phyloP scores from a whole-genome alignment of 2,888 invertebrate species.

The Pristionchus fissidentatus region DNA sequence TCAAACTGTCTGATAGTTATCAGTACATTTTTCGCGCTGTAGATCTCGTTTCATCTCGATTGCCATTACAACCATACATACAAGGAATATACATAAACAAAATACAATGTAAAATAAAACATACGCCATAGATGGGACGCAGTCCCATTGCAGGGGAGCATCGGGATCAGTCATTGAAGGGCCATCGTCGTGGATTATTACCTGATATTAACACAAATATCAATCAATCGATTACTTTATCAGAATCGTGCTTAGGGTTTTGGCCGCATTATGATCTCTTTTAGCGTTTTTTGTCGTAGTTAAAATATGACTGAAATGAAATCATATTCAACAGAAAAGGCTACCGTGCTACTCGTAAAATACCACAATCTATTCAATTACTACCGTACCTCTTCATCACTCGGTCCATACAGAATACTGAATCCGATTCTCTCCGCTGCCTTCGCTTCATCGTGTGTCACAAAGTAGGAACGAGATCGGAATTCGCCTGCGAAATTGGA shows the following conservation, averaged over 20 bases:
- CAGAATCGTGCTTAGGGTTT: no score
- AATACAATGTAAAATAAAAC: neutral
- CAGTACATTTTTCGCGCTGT: no score
- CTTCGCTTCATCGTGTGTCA: neutral
- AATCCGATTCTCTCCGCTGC: slow-evolving; percentile 24
- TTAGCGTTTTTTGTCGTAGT: no score
- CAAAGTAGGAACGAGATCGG: slow-evolving; percentile 27
- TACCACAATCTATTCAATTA: neutral
- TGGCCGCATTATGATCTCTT: no score
- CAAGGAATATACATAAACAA: no score
- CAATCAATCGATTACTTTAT: neutral
- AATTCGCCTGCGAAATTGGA: slow-evolving; percentile 16
- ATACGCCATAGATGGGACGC: slow-evolving; percentile 48
- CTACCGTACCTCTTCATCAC: slow-evolving; percentile 49
- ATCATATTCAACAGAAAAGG: neutral
- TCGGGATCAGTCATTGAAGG: neutral
- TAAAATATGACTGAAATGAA: neutral
- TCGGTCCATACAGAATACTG: slow-evolving; percentile 55
- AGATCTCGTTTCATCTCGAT: no score
- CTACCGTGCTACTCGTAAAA: neutral
- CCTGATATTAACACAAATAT: neutral
- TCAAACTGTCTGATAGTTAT: no score
- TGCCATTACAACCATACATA: no score
- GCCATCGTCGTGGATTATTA: slow-evolving; percentile 42
- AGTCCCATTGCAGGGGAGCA: slow-evolving; percentile 35